Base-by-base conservation (phyloP, 2,113 vertebrate genomes). In the Gorsachius goisagi region DNA sequence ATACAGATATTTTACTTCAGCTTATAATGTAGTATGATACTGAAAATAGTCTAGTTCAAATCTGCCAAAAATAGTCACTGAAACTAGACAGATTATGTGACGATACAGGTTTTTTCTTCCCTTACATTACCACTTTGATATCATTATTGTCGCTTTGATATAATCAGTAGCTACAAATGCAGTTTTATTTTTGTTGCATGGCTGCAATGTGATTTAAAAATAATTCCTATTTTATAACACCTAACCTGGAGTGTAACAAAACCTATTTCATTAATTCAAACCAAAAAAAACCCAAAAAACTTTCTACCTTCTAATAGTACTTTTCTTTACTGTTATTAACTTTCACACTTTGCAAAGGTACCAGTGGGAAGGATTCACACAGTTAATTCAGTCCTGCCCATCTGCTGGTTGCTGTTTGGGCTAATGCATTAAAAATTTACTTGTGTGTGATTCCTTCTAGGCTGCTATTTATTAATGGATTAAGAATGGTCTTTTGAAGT, bases 391-490 rank as follows among this genome's bases (percentile, higher is more conserved):
- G 56, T 62, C 49, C 35, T 85, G 33, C 27, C 55, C 27, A 52
- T 90, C 58, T 92, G 71, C 41, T 85, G 53, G n/a, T 58, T 92
- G 59, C 49, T 91, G 53, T 85, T 94, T 87, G 53, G 82, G 22
- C 68, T 90, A 90, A 84, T 33, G 27, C 37, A n/a, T 81, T 44
- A 94, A 96, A 92, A 94, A 92, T 90, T 74, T 84, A 82, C 22
- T 91, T 68, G 27, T 52, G 14, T 71, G 47, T 79, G 41, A 89
- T 69, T 89, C 80, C 24, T 92, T 56, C 60, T 63, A 75, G 56
- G 79, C 27, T 95, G 53, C 45, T 85, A 86, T 97, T 96, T 88
- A 84, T 91, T 96, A 93, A 95, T 84, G 85, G 72, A 91, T 95
- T 92, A 93, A 85, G 55, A 93, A 72, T 80, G 32, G 39, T 85